These are phyloP conservation scores for Pseudomyrmex gracilis DNA, from an alignment of 1,140 invertebrate genomes.

Conservation along the genomic window DNA sequence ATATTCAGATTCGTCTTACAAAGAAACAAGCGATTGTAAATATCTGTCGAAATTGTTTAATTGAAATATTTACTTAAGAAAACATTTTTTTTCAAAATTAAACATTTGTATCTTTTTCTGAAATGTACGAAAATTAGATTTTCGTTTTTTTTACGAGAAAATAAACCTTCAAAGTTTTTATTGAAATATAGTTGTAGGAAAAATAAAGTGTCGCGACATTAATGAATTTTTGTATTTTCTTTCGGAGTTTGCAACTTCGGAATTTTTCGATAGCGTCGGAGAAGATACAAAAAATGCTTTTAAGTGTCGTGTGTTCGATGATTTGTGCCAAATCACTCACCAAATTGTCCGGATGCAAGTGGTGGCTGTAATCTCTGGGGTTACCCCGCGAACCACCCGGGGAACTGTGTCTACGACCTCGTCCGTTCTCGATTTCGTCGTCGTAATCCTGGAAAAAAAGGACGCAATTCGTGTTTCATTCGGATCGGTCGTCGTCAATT, in stretches of 20 bases:
- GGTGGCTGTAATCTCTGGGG: constrained; percentile 82
- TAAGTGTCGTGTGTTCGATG: constrained; percentile 38
- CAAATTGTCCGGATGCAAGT: constrained; percentile 84
- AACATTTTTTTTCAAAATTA: too few relatives aligned
- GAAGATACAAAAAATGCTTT: constrained; percentile 19
- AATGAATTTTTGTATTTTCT: neutral
- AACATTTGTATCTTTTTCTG: too few relatives aligned
- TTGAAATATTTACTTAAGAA: neutral
- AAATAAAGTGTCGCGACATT: neutral
- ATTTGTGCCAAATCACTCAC: constrained; percentile 76
- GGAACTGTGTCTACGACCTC: constrained; percentile 83
- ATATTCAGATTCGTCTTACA: neutral
- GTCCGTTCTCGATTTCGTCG: constrained; percentile 82
- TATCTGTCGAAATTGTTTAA: neutral
- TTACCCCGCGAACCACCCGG: constrained; percentile 82
- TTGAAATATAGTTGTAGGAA: too few relatives aligned
- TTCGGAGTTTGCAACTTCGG: neutral
- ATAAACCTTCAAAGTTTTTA: too few relatives aligned
- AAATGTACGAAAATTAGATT: too few relatives aligned
- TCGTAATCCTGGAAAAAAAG: constrained; percentile 83
- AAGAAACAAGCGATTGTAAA: neutral
- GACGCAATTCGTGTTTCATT: constrained; percentile 29
- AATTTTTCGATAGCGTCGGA: constrained; percentile 19
- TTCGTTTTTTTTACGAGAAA: too few relatives aligned
- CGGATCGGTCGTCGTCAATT: constrained; percentile 11